Evolutionary conservation across 2,888 invertebrate species (phyloP).

Genomic region (Archips crataeganus): DNA sequence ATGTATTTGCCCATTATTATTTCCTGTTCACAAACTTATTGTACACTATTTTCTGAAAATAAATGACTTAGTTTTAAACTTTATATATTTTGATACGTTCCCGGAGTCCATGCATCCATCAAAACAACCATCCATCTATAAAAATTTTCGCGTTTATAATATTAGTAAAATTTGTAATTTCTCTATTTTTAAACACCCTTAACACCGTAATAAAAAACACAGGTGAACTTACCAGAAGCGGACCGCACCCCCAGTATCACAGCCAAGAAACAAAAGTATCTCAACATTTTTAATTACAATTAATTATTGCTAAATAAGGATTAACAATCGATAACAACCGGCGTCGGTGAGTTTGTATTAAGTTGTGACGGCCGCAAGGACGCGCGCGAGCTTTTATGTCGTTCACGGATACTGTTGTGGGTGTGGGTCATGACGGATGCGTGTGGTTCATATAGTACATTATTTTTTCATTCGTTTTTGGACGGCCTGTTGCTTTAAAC

Average conservation of each 20-base stretch:
- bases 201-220: background rate
- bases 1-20: too few species aligned
- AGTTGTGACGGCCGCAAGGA: conserved; percentile 17
- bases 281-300: conserved; percentile 51
- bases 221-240: conserved; percentile 59
- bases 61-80: too few species aligned
- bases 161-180: background rate
- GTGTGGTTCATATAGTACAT: too few species aligned
- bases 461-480: too few species aligned
- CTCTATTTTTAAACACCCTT: background rate
- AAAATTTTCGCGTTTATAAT: background rate
- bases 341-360: background rate
- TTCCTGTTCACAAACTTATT: too few species aligned
- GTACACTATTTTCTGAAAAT: too few species aligned
- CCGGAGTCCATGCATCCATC: too few species aligned
- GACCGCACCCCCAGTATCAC: conserved; percentile 58
- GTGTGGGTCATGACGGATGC: too few species aligned
- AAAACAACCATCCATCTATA: too few species aligned
- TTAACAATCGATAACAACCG: conserved; percentile 14
- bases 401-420: background rate
- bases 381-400: conserved; percentile 24
- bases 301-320: conserved; percentile 4
- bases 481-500: too few species aligned
- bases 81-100: too few species aligned
- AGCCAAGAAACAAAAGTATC: conserved; percentile 61